Evolutionary conservation across 2,797 vertebrate genomes (phyloP), one percentile per base, ranked within the genome.

Genomic region (Eremophila alpestris): DNA sequence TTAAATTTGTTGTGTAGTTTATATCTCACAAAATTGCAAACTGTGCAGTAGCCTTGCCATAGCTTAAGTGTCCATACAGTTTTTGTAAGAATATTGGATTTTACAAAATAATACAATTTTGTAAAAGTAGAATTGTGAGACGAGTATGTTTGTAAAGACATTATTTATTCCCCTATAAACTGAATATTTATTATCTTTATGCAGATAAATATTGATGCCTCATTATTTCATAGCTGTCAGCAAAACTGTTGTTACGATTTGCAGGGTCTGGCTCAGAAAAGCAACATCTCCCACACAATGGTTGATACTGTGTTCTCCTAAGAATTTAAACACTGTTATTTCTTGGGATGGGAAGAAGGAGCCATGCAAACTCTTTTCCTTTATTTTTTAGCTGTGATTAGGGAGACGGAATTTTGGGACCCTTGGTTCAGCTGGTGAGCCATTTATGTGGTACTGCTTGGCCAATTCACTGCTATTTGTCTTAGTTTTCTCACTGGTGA

Each of bases 141-240:
- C 46, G n/a, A 78, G 10, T 86, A 48, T 84, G 67, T 89, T 92
- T 91, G 51, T 87, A 85, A 93, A 92, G 32, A 67, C 24, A 32
- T 82, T 87, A 78, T 88, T 93, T 91, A 89, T 90, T 80, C 45
- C 48, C 41, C 38, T 51, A 70, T 92, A 93, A 95, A 92, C 16
- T 9, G 78, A 74, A 29, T 92, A 74, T 87, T 92, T 90, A 82
- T 87, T 87, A 40, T 85, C n/a, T 83, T 92, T 70, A 70, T 52
- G 43, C 32, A 59, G 67, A 51, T 63, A 80, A 84, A 87, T 94
- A 78, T 32, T 58, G 38, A 67, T 27, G 41, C 41, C 70, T 88
- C 73, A 41, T 95, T 85, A 80, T 93, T 93, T 95, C 30, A 63
- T 55, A 79, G 54, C 49, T 84, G 13, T 34, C 32, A 13, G 12